These are phyloP conservation scores for Dolichotis patagonum DNA, from an alignment of 2,113 vertebrate species.

Conservation along the genomic window DNA sequence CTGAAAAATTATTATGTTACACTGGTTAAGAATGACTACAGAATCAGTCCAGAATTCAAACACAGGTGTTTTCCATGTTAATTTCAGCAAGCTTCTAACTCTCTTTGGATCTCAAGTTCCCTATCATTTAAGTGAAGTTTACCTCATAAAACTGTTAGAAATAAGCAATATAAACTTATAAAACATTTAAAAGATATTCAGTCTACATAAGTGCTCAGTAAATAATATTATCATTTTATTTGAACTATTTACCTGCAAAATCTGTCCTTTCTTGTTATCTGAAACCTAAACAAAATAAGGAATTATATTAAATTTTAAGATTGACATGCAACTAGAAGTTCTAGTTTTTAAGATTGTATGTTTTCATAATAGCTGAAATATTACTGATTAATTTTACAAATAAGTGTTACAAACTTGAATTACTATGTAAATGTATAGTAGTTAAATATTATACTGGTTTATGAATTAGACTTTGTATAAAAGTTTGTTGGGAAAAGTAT, in stretches of 20 bases:
- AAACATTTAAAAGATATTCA: background rate
- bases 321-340: background rate
- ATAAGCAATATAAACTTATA: background rate
- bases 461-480: background rate
- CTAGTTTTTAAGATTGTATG: slow-evolving; percentile 53
- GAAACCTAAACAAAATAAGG: background rate
- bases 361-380: background rate
- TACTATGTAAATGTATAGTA: background rate
- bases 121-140: background rate
- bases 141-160: background rate
- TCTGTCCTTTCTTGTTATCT: background rate
- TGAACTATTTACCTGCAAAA: slow-evolving; percentile 12
- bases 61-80: background rate
- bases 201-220: background rate
- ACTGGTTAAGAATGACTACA: background rate
- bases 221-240: background rate
- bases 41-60: background rate
- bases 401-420: slow-evolving; percentile 9
- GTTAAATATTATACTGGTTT: background rate
- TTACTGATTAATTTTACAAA: slow-evolving; percentile 44
- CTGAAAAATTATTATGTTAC: background rate
- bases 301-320: slow-evolving; percentile 50
- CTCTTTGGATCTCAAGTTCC: background rate
- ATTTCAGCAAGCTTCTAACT: background rate
- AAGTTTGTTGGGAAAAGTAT: background rate